Conservation (phyloP, 2,888 invertebrate genomes). For the Callyntrura guangdongensis region DNA sequence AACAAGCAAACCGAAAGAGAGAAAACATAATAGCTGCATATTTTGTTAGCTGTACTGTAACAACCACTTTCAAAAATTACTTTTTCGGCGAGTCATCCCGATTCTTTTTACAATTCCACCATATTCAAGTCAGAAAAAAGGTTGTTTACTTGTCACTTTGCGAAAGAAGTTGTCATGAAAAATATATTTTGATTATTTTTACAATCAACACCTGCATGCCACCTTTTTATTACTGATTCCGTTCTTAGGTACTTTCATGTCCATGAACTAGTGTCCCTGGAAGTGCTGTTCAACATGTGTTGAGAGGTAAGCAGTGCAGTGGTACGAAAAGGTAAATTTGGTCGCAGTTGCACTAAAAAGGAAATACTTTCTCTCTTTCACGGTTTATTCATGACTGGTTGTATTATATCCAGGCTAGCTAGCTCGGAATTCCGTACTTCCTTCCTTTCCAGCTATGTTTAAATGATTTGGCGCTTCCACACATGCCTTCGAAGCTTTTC, state of each 20-base stretch:
- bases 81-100: background rate
- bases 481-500: background rate
- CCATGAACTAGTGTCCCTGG: background rate
- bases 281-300: background rate
- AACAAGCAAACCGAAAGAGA: background rate
- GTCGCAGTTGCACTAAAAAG: background rate
- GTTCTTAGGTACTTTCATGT: background rate
- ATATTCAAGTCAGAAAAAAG: background rate
- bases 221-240: background rate
- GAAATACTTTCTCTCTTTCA: background rate
- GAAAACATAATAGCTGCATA: background rate
- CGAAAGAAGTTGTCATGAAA: slow-evolving; percentile 36
- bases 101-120: background rate
- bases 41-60: background rate
- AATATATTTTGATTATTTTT: slow-evolving; percentile 32
- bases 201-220: background rate
- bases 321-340: background rate
- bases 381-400: background rate
- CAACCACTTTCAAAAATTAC: background rate
- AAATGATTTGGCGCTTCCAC: slow-evolving; percentile 8
- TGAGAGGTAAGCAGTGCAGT: background rate
- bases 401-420: background rate
- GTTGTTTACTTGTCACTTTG: slow-evolving; percentile 4
- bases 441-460: slow-evolving; percentile 10
- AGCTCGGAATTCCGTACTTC: background rate